Conservation (phyloP, 2,797 vertebrate genomes). For the Alosa sapidissima region DNA sequence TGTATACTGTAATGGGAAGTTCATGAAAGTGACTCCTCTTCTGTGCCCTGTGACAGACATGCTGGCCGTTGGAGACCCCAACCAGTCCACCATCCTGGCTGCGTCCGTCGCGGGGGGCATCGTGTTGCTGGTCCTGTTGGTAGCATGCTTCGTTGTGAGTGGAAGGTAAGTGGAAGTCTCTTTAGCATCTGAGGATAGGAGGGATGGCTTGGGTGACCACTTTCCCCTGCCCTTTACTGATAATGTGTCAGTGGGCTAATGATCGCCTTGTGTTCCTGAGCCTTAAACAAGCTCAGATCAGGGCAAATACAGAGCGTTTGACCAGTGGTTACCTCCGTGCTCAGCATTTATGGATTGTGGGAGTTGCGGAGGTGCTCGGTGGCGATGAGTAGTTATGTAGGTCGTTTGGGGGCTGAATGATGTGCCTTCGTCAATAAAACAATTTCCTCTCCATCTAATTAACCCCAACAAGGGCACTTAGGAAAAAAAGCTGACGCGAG, state of each 20-base stretch:
- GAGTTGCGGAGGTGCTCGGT: background rate
- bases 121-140: slow-evolving; percentile 78
- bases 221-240: background rate
- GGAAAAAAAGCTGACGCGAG: background rate
- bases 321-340: background rate
- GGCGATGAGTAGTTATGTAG: slow-evolving; percentile 9
- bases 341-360: background rate
- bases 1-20: background rate
- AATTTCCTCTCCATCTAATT: slow-evolving; percentile 11
- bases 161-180: slow-evolving; percentile 71
- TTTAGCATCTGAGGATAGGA: background rate
- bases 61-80: slow-evolving; percentile 80
- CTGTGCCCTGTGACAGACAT: slow-evolving; percentile 67
- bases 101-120: slow-evolving; percentile 80
- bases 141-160: slow-evolving; percentile 83
- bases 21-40: background rate
- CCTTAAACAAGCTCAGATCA: background rate
- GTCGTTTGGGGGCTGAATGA: background rate
- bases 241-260: background rate
- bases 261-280: background rate
- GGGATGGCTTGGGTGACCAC: background rate
- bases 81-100: slow-evolving; percentile 81
- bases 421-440: slow-evolving; percentile 22
- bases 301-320: background rate
- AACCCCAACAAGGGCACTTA: slow-evolving; percentile 19